A percentile compares a stretch with the other conserved stretches of the same genome.
These are phyloP conservation scores for Pygathrix nemaeus DNA, from an alignment of 2,113 vertebrate species.

Conservation along the genomic window DNA sequence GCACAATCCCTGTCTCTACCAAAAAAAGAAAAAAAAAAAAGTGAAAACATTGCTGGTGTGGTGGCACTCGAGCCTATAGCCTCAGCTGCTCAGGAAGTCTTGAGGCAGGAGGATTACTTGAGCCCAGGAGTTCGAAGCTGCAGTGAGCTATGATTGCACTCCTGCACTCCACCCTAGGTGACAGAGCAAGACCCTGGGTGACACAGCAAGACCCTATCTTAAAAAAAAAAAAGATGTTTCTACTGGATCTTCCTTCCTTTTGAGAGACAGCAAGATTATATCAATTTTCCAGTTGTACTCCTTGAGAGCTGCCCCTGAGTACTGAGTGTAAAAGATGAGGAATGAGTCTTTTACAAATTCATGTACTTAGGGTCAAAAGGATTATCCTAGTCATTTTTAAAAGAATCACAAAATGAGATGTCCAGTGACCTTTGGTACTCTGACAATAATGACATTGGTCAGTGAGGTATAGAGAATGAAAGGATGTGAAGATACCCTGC, in stretches of 20 bases:
- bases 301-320: background rate
- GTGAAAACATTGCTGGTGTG: too few species aligned
- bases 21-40: too few species aligned
- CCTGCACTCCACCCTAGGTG: too few species aligned
- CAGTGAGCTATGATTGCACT: too few species aligned
- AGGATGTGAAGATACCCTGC: background rate
- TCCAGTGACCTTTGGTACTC: background rate
- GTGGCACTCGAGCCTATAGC: too few species aligned
- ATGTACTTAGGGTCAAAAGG: background rate
- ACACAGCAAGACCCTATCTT: too few species aligned
- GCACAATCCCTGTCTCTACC: too few species aligned
- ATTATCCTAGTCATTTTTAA: background rate
- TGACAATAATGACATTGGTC: background rate
- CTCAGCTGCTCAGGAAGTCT: too few species aligned
- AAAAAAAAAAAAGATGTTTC: background rate
- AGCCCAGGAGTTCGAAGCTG: too few species aligned
- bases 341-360: background rate
- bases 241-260: background rate
- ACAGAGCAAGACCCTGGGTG: too few species aligned
- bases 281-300: background rate
- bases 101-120: too few species aligned
- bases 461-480: background rate
- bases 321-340: background rate
- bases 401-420: background rate
- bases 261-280: background rate